phyloP scores from a whole-genome alignment of 2,797 vertebrate genomes.

The Acanthis flammea region DNA sequence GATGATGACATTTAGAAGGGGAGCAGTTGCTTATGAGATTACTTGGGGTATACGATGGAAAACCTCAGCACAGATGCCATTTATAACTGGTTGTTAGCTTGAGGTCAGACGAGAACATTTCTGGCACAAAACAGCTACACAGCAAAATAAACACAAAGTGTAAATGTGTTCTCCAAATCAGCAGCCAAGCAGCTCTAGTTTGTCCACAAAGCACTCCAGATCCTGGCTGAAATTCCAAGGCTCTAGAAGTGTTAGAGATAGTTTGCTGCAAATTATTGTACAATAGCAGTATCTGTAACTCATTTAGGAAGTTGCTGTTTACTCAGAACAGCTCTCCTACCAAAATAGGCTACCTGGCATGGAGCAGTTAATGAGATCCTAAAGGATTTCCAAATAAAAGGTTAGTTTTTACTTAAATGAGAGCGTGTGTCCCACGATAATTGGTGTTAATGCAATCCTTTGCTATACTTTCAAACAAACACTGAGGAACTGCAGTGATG shows the following conservation, averaged over 20 bases:
- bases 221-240: neutral
- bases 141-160: neutral
- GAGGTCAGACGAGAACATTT: neutral
- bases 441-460: neutral
- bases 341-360: neutral
- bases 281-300: neutral
- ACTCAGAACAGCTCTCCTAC: neutral
- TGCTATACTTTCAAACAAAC: neutral
- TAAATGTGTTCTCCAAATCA: neutral
- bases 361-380: slow-evolving; percentile 39
- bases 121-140: neutral
- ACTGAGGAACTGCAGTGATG: neutral
- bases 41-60: neutral
- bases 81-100: neutral
- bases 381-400: slow-evolving; percentile 54
- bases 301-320: slow-evolving; percentile 17
- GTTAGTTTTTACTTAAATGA: slow-evolving; percentile 18
- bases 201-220: neutral
- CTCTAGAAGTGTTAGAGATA: neutral
- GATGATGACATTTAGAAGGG: neutral
- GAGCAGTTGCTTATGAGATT: neutral
- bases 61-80: neutral
- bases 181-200: neutral
- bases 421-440: neutral
- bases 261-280: neutral